Evolutionary conservation across 1,140 invertebrate genomes (phyloP).

Genomic region (Maniola jurtina): DNA sequence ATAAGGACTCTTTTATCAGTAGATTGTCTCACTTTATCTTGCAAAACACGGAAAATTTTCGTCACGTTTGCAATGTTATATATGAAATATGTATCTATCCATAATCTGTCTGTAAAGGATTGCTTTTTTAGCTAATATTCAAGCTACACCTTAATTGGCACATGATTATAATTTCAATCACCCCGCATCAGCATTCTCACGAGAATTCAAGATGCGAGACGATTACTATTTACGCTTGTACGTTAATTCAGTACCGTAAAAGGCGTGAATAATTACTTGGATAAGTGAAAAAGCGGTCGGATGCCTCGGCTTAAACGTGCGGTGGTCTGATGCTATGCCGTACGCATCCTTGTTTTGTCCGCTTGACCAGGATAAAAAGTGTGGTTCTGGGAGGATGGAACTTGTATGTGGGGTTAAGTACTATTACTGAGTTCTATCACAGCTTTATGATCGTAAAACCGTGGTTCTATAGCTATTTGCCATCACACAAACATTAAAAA

Average conservation of each 20-base stretch:
- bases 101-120: too few relatives aligned
- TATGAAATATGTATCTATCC: too few relatives aligned
- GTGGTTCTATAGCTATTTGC: too few relatives aligned
- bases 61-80: neutral
- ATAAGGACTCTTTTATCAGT: neutral
- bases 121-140: too few relatives aligned
- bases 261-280: conserved; percentile 66
- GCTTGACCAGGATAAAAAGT: conserved; percentile 34
- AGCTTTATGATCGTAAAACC: too few relatives aligned
- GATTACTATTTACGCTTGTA: conserved; percentile 52
- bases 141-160: conserved; percentile 28
- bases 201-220: conserved; percentile 45
- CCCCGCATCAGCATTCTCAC: conserved; percentile 45
- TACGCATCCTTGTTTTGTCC: conserved; percentile 39
- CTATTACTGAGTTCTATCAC: too few relatives aligned
- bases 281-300: conserved; percentile 60
- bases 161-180: conserved; percentile 39
- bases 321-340: conserved; percentile 35
- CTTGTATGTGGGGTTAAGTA: neutral
- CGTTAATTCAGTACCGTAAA: conserved; percentile 65
- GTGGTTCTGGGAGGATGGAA: conserved; percentile 29
- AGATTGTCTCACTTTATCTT: neutral
- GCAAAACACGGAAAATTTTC: neutral
- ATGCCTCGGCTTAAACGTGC: conserved; percentile 46
- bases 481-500: too few relatives aligned